Conservation (phyloP, 92 coral and sea anemone species). For the Porites lobata region DNA sequence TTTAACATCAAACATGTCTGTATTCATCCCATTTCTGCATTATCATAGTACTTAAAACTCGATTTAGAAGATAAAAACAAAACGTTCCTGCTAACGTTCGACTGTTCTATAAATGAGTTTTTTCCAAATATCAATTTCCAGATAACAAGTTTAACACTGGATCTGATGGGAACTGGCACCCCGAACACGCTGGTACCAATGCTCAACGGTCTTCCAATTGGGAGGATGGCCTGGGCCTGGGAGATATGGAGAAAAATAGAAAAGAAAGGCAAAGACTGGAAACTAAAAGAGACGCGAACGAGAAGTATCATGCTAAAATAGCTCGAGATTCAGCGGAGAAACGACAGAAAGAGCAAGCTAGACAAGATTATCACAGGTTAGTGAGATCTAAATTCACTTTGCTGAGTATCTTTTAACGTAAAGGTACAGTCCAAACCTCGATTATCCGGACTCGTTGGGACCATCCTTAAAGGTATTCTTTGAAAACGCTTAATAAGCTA, state of each 20-base stretch:
- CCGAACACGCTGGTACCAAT: constrained; percentile 62
- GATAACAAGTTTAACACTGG: constrained; percentile 88
- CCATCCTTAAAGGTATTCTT: no score
- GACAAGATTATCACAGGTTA: constrained; percentile 89
- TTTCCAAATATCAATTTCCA: constrained; percentile 16
- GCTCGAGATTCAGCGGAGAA: constrained; percentile 74
- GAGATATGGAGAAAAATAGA: constrained; percentile 78
- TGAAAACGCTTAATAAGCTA: no score
- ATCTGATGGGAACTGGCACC: constrained; percentile 89
- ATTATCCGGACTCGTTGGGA: no score
- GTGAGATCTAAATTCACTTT: background rate
- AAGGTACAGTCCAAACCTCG: no score
- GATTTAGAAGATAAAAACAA: background rate
- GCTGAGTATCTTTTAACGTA: no score
- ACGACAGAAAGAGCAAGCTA: constrained; percentile 75
- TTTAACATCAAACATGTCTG: no score
- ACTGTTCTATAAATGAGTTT: background rate
- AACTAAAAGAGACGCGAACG: constrained; percentile 79
- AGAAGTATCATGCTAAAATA: constrained; percentile 84
- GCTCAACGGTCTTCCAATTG: constrained; percentile 78
- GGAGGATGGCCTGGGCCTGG: constrained; percentile 97
- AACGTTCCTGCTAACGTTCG: background rate
- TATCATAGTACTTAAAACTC: background rate
- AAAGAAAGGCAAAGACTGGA: constrained; percentile 73
- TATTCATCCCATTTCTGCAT: no score